Percentiles rank a stretch among this genome's conserved stretches.
Evolutionary conservation across 2,888 invertebrate species (phyloP).

Genomic region (Alcis repandata): DNA sequence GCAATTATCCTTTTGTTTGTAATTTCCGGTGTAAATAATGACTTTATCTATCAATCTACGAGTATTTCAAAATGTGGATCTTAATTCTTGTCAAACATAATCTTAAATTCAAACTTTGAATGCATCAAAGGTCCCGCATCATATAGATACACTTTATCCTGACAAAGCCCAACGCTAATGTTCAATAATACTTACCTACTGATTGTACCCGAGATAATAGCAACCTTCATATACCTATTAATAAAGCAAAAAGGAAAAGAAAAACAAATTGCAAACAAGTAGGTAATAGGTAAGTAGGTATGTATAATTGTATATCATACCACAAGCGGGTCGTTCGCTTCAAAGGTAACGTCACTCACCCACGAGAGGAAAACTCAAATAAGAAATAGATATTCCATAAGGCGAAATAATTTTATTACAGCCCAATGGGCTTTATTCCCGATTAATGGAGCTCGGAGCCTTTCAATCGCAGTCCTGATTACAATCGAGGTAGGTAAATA

Average conservation of each 20-base stretch:
- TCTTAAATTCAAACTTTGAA: no score
- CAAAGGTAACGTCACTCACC: constrained; percentile 21
- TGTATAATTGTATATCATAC: background rate
- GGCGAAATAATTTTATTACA: constrained; percentile 46
- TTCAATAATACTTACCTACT: no score
- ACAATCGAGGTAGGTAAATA: constrained; percentile 25
- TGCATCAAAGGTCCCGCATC: no score
- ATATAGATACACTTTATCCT: no score
- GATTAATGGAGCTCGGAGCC: constrained; percentile 43
- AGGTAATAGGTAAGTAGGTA: no score
- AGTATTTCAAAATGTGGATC: no score
- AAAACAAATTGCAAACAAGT: constrained; percentile 6
- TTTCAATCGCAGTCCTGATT: constrained; percentile 40
- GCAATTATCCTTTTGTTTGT: no score
- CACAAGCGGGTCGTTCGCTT: constrained; percentile 1
- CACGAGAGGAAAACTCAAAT: constrained; percentile 15
- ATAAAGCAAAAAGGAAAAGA: background rate
- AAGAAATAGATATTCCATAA: constrained; percentile 36
- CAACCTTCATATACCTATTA: background rate
- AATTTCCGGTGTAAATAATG: no score
- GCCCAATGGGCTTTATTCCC: constrained; percentile 41
- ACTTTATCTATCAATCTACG: no score
- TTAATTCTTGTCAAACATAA: no score
- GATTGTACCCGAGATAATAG: no score
- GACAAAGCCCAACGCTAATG: no score